These are phyloP conservation scores for Hipparchia semele DNA, from an alignment of 2,888 invertebrate genomes.

Conservation along the genomic window DNA sequence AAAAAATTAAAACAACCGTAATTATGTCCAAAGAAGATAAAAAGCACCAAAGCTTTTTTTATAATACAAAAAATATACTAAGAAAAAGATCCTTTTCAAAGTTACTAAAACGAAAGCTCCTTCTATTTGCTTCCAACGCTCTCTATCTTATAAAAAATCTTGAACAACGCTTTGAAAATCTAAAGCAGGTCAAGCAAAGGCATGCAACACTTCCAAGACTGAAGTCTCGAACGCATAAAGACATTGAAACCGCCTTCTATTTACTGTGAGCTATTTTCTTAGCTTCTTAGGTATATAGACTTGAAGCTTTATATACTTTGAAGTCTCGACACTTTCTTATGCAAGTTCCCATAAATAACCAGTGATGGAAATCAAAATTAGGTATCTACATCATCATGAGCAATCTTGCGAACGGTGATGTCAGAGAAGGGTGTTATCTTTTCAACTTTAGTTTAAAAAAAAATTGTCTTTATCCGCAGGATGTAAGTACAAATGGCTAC, in stretches of 20 bases:
- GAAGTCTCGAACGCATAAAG: conserved; percentile 44
- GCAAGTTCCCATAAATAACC: not conserved
- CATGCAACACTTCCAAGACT: conserved; percentile 40
- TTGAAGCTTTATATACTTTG: conserved; percentile 21
- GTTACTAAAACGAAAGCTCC: conserved; percentile 2
- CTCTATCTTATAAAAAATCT: conserved; percentile 28
- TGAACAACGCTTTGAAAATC: conserved; percentile 30
- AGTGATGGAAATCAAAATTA: not conserved
- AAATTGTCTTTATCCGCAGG: not conserved
- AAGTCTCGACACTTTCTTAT: not conserved
- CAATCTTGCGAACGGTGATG: too few relatives aligned
- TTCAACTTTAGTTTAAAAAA: too few relatives aligned
- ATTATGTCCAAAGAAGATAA: not conserved
- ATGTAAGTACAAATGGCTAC: not conserved
- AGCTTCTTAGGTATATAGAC: conserved; percentile 23
- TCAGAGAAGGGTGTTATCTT: too few relatives aligned
- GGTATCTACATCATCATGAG: too few relatives aligned
- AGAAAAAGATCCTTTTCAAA: conserved; percentile 14
- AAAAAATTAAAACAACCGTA: not conserved
- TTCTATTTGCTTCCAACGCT: conserved; percentile 20
- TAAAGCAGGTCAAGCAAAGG: conserved; percentile 41
- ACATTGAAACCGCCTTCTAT: conserved; percentile 44
- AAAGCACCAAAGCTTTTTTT: not conserved
- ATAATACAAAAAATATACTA: not conserved
- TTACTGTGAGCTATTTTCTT: conserved; percentile 39